Evolutionary conservation across 2,797 vertebrate genomes (phyloP), one percentile per base, ranked within the genome.

Genomic region (Syndactyla subalaris): DNA sequence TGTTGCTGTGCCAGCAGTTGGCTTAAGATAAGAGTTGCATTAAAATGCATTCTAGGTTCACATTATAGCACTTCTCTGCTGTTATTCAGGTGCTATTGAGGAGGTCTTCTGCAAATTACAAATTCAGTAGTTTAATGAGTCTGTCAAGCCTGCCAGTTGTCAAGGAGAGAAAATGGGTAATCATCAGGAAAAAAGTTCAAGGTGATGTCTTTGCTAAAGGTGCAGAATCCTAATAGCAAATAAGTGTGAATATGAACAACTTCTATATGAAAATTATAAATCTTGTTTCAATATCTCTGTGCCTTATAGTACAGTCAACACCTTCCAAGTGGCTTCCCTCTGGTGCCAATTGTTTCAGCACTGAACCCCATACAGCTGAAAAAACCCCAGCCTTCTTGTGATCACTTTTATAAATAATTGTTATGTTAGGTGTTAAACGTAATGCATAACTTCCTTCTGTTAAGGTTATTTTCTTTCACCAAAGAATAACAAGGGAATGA

Each of bases 91-190:
- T 94, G 63, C 89, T 94, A 24, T 82, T 36, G 51, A 93, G 41
- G 72, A 96, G 26, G 63, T 85, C 51, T 93, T 93, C 81, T 90
- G 71, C 81, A 97, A 94, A 97, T 97, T 97, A 94, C 79, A 93
- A 92, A 92, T 95, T 89, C 58, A 70, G 66, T 93, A 96, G 87
- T 94, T 97, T 95, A 96, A 98, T 6, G 5, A 97, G 92, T 93
- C 88, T 97, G 95, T 97, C 95, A 97, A 96, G 85, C 93, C 96
- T 97, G 94, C 97, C 97, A 98, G 23, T 96, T 97, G 95, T 97
- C 92, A 97, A 88, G 71, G 79, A 95, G 48, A 91, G 81, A 94
- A 95, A 96, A 95, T 73, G 32, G 70, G 59, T 95, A 97, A 97
- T 95, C 78, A 89, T 71, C 70, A 85, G 41, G 57, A 97, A 96